phyloP scores from a whole-genome alignment of 2,888 invertebrate genomes.

The Hydrotaea cyrtoneurina region DNA sequence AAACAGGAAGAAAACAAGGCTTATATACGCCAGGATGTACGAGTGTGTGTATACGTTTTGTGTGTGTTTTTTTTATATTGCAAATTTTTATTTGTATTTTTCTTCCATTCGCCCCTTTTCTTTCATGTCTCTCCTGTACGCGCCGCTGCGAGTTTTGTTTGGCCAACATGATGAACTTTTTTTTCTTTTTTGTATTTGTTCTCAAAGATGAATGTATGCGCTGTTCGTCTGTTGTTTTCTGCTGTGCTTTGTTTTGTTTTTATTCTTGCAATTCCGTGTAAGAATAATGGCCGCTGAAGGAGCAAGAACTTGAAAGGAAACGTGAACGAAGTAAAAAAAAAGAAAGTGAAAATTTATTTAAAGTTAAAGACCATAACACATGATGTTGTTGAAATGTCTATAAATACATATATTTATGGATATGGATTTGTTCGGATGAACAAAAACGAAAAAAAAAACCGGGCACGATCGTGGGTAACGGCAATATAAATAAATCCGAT shows the following conservation, averaged over 20 bases:
- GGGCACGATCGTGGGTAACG: too few species aligned
- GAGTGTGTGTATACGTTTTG: background rate
- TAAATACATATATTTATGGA: too few species aligned
- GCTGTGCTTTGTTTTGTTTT: background rate
- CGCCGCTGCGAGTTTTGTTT: conserved; percentile 34
- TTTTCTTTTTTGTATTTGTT: too few species aligned
- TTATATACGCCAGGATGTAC: background rate
- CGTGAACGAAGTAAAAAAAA: background rate
- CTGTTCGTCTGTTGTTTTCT: too few species aligned
- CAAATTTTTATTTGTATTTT: conserved; percentile 27
- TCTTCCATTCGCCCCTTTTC: background rate
- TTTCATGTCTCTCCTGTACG: background rate
- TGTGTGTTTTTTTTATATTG: background rate
- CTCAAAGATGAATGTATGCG: conserved; percentile 6
- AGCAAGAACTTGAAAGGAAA: background rate
- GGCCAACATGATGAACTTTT: conserved; percentile 65
- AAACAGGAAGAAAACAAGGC: conserved; percentile 6
- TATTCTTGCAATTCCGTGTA: background rate
- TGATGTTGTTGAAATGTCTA: background rate
- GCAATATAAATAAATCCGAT: too few species aligned
- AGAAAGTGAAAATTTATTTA: conserved; percentile 50
- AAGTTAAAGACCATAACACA: background rate
- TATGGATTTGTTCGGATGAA: too few species aligned
- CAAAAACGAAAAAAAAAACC: too few species aligned
- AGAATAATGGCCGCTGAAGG: background rate